Conservation (phyloP, 2,888 invertebrate genomes). For the Dimorphilus gyrociliatus region DNA sequence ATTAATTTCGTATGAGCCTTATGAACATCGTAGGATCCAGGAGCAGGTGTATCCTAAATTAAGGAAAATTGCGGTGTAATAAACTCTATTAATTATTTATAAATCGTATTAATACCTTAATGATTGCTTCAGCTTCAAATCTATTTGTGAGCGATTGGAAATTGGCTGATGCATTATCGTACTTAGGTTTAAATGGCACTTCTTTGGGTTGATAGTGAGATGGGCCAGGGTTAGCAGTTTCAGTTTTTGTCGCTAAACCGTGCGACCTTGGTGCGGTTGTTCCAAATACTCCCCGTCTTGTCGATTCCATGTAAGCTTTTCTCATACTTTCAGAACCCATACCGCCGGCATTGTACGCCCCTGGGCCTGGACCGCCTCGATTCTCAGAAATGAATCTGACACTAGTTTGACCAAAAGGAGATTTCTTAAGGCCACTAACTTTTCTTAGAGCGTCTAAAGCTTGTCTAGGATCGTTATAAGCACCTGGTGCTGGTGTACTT, state of each 20-base stretch:
- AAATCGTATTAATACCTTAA: constrained; percentile 8
- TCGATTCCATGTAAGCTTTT: constrained; percentile 33
- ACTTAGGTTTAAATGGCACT: constrained; percentile 20
- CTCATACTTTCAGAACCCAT: constrained; percentile 34
- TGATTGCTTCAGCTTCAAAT: constrained; percentile 14
- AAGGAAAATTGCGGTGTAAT: too few species aligned
- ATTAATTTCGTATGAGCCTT: constrained; percentile 15
- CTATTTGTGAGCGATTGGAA: constrained; percentile 30
- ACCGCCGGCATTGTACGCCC: constrained; percentile 31
- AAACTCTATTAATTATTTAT: too few species aligned
- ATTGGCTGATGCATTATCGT: constrained; percentile 24
- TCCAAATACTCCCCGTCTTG: constrained; percentile 33
- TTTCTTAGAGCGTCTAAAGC: constrained; percentile 26
- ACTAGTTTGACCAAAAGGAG: constrained; percentile 35
- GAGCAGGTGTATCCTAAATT: constrained; percentile 28
- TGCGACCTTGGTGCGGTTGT: constrained; percentile 26
- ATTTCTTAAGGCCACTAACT: constrained; percentile 30
- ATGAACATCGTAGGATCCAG: constrained; percentile 30
- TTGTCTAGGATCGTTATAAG: constrained; percentile 34
- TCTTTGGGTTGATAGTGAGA: constrained; percentile 30
- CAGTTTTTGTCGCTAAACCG: constrained; percentile 19
- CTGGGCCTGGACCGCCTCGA: constrained; percentile 23
- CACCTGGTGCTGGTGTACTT: constrained; percentile 28
- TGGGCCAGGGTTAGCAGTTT: constrained; percentile 28
- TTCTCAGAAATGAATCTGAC: constrained; percentile 21